Evolutionary conservation across 2,888 invertebrate genomes (phyloP), one percentile per base, ranked within the genome.

Genomic region (Synanthedon myopaeformis): DNA sequence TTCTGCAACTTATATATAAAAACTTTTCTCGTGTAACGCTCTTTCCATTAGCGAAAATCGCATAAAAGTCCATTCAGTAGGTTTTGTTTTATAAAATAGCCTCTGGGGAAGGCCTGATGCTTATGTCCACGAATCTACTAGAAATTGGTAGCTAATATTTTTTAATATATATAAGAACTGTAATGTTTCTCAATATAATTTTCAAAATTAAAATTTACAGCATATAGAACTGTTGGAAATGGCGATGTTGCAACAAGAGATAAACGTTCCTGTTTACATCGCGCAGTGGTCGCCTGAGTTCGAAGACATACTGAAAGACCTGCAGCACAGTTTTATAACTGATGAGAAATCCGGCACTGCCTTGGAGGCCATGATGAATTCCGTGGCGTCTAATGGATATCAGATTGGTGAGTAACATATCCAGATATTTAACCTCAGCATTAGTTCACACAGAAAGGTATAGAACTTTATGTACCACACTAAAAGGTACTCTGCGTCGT

Each of bases 331-430:
- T 63, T 89, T 91, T 59, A 89, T 91, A 52, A 90, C 90, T 0
- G 92, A 93, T 66, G 92, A 93, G 59, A 92, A 83, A 80, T 91
- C 76, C 0, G 91, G 91, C 45, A 94, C 96, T 0, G 96, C 96
- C 0, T 82, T 94, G 11, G 93, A 95, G 71, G 96, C 96, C 6
- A 89, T 98, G 77, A 81, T 96, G 56, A 93, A 93, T 69, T 92
- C 95, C 12, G 92, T 97, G n/a, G 94, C 96, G 14, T 96, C 96
- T 0, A 97, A 97, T 87, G 97, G 98, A 10, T 98, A 97, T 82
- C 98, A 98, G 83, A 92, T 96, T 69, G 87, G 88, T 88, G 59
- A 70, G 70, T 55, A 35, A 35, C 35, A 35, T 35, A 35, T 35
- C 10, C 8, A 23, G 5, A 3, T 2, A 23, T 23, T 23, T 23